A percentile compares a stretch with the other conserved stretches of the same genome.
phyloP scores from a whole-genome alignment of 53 echinoderm and acorn worm species.

The Holothuria leucospilota region DNA sequence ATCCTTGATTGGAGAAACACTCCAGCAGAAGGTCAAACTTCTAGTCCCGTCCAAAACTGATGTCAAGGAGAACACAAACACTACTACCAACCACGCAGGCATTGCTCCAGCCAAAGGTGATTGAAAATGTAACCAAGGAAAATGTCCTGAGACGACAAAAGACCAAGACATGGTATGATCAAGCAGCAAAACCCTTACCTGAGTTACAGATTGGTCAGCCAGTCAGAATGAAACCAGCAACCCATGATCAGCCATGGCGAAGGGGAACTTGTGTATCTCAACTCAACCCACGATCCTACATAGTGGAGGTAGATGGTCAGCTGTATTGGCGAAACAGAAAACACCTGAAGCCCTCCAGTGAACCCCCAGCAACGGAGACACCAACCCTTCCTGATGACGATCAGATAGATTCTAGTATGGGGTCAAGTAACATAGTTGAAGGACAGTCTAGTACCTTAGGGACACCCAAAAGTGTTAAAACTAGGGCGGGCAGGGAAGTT shows the following conservation, averaged over 20 bases:
- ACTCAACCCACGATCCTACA: neutral
- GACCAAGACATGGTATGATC: conserved; percentile 58
- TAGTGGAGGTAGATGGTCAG: neutral
- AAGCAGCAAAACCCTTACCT: conserved; percentile 52
- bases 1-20: conserved; percentile 75
- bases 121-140: too few species aligned
- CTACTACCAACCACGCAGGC: conserved; percentile 62
- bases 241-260: neutral
- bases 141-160: conserved; percentile 44
- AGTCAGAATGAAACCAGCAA: too few species aligned
- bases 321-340: conserved; percentile 32
- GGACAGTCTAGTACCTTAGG: neutral
- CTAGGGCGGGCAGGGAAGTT: neutral
- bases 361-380: neutral
- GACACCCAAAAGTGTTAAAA: conserved; percentile 1
- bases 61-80: conserved; percentile 59
- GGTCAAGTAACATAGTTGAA: neutral
- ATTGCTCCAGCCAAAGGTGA: conserved; percentile 57
- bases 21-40: conserved; percentile 45
- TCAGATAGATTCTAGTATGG: neutral
- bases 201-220: conserved; percentile 15
- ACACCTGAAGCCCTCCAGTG: conserved; percentile 9
- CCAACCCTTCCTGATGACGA: neutral
- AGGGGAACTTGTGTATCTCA: neutral
- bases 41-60: conserved; percentile 70